These are phyloP conservation scores for Ciconia stormi DNA, from an alignment of 2,113 vertebrate species.

Conservation along the genomic window DNA sequence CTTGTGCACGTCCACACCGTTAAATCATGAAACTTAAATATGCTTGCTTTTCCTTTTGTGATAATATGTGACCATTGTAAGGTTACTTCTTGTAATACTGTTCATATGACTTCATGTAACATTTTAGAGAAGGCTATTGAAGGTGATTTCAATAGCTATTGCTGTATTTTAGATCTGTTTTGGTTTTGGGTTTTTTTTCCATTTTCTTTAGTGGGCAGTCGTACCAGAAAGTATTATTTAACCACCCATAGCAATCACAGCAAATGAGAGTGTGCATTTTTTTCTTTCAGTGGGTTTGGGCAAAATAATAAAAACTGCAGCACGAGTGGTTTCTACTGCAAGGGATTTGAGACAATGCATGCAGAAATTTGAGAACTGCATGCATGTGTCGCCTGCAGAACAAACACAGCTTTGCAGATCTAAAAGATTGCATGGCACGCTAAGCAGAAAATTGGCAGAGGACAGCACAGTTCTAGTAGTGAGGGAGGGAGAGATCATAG, in stretches of 20 bases:
- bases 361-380: neutral
- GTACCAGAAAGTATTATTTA: neutral
- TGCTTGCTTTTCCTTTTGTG: neutral
- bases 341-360: neutral
- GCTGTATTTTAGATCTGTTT: neutral
- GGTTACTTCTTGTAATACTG: neutral
- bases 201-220: neutral
- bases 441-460: neutral
- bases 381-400: neutral
- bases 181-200: neutral
- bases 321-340: neutral
- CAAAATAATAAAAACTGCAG: neutral
- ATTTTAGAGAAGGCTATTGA: neutral
- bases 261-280: neutral
- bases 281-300: neutral
- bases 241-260: neutral
- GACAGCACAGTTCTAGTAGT: neutral
- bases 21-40: neutral
- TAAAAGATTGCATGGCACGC: neutral
- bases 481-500: neutral
- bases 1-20: accelerated
- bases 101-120: too few species aligned
- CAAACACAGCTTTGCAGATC: neutral
- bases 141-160: neutral
- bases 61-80: neutral